Conservation (phyloP, 2,113 vertebrate genomes). For the Lophura nycthemera region DNA sequence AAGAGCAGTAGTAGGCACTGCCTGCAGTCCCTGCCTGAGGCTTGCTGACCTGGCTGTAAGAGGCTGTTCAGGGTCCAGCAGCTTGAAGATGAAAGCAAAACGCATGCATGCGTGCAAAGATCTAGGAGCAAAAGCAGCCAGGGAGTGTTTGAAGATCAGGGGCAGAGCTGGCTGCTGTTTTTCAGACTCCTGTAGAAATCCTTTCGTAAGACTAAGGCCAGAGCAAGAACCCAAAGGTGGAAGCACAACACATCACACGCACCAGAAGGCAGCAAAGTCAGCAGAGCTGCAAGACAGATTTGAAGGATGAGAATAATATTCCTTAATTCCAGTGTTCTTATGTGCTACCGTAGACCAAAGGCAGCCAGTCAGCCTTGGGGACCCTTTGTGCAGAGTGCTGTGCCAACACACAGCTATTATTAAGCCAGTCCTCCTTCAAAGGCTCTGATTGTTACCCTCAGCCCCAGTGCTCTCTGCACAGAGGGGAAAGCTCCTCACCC, state of each 20-base stretch:
- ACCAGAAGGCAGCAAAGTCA: not conserved
- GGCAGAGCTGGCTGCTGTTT: not conserved
- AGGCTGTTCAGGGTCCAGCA: not conserved
- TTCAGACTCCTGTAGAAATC: not conserved
- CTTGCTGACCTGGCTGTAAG: accelerated
- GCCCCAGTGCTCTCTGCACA: not conserved
- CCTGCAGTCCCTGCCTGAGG: not conserved
- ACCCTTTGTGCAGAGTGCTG: not conserved
- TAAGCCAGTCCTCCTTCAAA: not conserved
- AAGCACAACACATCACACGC: not conserved
- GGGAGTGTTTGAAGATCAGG: accelerated
- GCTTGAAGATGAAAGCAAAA: not conserved
- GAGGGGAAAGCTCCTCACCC: not conserved
- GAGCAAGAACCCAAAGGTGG: not conserved
- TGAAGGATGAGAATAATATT: slow-evolving; percentile 11
- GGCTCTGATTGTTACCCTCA: not conserved
- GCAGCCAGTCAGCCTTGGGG: not conserved
- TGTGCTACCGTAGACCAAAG: accelerated
- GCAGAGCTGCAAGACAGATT: not conserved
- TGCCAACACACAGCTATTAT: not conserved
- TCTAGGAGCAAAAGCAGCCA: not conserved
- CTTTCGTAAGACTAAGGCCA: not conserved
- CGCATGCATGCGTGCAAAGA: accelerated
- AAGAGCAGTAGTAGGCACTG: accelerated
- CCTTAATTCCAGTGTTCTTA: not conserved